Percentiles rank a stretch among this genome's conserved stretches.
phyloP scores from a whole-genome alignment of 2,113 vertebrate species.

The Centropus bengalensis region DNA sequence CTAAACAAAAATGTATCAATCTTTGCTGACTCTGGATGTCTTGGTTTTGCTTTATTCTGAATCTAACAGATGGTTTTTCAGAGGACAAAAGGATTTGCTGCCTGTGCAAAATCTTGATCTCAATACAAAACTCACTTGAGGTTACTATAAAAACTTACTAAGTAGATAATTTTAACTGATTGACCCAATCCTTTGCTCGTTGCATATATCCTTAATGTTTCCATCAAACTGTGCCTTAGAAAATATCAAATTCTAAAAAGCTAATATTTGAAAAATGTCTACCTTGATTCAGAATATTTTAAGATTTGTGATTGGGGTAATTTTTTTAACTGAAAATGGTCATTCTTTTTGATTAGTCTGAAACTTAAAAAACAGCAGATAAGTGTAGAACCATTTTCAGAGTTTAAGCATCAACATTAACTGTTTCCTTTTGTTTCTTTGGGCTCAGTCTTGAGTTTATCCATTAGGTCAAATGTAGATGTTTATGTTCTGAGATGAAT shows the following conservation, averaged over 20 bases:
- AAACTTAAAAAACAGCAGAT: not conserved
- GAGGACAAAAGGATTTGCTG: slow-evolving; percentile 28
- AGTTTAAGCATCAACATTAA: not conserved
- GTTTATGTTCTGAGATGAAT: not conserved
- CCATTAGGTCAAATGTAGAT: not conserved
- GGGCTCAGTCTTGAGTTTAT: not conserved
- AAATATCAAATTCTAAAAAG: not conserved
- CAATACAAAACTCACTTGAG: not conserved
- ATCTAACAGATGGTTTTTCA: slow-evolving; percentile 42
- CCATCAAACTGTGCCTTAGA: not conserved
- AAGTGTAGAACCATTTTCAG: not conserved
- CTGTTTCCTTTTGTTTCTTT: not conserved
- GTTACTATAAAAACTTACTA: slow-evolving; percentile 28
- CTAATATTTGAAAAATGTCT: not conserved
- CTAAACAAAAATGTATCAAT: not conserved
- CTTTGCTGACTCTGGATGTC: slow-evolving; percentile 3
- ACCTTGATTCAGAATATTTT: not conserved
- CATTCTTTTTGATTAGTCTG: not conserved
- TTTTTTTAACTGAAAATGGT: not conserved
- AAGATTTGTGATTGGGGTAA: not conserved
- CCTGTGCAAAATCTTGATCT: slow-evolving; percentile 40
- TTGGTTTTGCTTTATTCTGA: not conserved
- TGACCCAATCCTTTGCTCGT: not conserved
- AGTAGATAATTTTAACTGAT: slow-evolving; percentile 17
- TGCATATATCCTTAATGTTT: not conserved